Evolutionary conservation across 2,888 invertebrate species (phyloP), one percentile per base, ranked within the genome.

Genomic region (Cyaniris semiargus): DNA sequence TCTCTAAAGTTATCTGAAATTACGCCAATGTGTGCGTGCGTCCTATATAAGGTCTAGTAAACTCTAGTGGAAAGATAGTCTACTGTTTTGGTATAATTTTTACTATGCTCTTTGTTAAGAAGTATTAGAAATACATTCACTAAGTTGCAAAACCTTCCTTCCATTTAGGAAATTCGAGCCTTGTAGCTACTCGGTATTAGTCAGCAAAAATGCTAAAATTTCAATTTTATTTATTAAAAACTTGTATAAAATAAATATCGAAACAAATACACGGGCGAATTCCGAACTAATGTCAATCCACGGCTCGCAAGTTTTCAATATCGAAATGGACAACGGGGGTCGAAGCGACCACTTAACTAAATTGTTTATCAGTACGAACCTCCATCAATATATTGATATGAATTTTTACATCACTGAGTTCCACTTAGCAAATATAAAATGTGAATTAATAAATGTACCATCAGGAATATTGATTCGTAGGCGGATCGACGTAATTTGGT

Each of bases 311-410:
- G 84, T 89, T 89, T 88, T 85, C 90, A 90, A 90, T 90, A 90
- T 87, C 87, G 83, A 87, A 87, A 90, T 90, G 88, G 89, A 84
- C 82, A 82, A 21, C 78, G 80, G 78, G 80, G 83, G 83, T 86
- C 85, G 89, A 89, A 89, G 87, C 85, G 86, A 89, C 87, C 90
- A 90, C 90, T 90, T 89, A 89, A 85, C 86, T 85, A 88, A 90
- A 90, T 90, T 86, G 88, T 85, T 86, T 87, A 88, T 87, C 85
- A 84, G 84, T 83, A 80, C 79, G 80, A 79, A 83, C 84, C 44
- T 48, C 27, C 70, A 76, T 76, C 76, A 53, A 70, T 76, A 76
- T 76, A 48, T 76, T 70, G 56, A 70, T 76, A 56, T 76, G 27
- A 70, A 70, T 70, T 53, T 76, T 38, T 44, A 76, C 70, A 71